phyloP scores from a whole-genome alignment of 2,797 vertebrate species.

The Lutjanus campechanus region DNA sequence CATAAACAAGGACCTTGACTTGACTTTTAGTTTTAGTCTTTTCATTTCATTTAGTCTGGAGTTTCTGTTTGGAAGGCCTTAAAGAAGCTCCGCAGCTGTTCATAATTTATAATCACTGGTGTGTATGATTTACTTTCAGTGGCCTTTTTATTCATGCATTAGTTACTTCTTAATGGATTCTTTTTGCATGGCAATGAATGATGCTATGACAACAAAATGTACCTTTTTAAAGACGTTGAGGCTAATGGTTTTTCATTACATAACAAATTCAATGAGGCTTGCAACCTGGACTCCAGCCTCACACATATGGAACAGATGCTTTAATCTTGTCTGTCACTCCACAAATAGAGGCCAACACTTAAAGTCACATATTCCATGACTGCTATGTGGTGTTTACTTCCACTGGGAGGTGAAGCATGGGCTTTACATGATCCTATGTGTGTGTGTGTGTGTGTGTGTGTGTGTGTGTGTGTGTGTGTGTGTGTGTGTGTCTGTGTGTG shows the following conservation, averaged over 20 bases:
- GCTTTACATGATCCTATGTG: constrained; percentile 37
- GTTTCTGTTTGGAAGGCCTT: neutral
- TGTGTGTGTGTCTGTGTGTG: neutral
- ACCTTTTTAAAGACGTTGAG: constrained; percentile 4
- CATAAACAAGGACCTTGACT: neutral
- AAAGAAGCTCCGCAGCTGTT: neutral
- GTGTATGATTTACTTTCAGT: constrained; percentile 13
- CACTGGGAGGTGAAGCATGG: constrained; percentile 28
- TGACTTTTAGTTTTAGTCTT: neutral
- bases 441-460: constrained; percentile 18
- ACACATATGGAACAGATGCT: constrained; percentile 19
- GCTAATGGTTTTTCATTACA: constrained; percentile 26
- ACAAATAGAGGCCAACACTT: constrained; percentile 28
- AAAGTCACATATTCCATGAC: constrained; percentile 44
- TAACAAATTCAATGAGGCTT: constrained; percentile 22
- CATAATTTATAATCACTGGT: neutral
- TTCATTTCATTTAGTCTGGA: neutral
- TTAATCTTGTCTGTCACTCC: constrained; percentile 25
- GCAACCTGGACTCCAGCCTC: neutral
- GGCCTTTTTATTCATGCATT: neutral
- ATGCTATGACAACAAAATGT: neutral
- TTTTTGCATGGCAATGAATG: constrained; percentile 6
- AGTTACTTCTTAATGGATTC: neutral
- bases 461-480: constrained; percentile 26
- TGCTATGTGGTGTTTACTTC: constrained; percentile 50